Conservation (phyloP, 2,888 invertebrate genomes). For the Anthophora plumipes region DNA sequence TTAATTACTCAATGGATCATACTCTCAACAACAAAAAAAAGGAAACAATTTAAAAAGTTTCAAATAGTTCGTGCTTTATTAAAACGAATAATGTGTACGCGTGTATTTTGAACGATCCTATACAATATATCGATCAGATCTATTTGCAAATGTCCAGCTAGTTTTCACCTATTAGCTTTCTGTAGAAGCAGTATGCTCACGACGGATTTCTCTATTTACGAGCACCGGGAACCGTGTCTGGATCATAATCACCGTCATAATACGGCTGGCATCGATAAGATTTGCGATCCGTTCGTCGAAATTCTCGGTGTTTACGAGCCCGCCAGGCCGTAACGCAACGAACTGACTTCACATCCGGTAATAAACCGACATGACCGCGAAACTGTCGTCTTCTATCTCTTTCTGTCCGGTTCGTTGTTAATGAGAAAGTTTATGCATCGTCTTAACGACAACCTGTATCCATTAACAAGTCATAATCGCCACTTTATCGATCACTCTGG, state of each 20-base stretch:
- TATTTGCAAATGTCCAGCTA: no score
- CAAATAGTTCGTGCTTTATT: no score
- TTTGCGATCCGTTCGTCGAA: conserved; percentile 24
- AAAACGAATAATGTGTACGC: no score
- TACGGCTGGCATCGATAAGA: conserved; percentile 12
- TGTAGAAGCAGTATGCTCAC: no score
- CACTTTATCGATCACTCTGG: conserved; percentile 62
- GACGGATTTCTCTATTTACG: conserved; percentile 1
- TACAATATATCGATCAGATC: no score
- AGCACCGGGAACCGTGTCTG: conserved; percentile 1
- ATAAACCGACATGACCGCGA: conserved; percentile 53
- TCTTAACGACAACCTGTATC: conserved; percentile 59
- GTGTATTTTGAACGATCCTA: no score
- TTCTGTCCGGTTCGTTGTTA: conserved; percentile 31
- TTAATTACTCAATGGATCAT: no score
- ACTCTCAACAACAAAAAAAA: no score
- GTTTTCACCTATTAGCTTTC: neutral
- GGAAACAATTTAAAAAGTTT: no score
- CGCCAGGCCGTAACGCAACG: conserved; percentile 19
- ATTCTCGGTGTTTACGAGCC: conserved; percentile 57
- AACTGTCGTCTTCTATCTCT: conserved; percentile 10
- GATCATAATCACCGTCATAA: conserved; percentile 27
- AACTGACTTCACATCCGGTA: conserved; percentile 51
- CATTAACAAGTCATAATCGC: conserved; percentile 70
- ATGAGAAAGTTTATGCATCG: conserved; percentile 62